Conservation (phyloP, 64 coral and sea anemone species). For the Montipora capricornis region DNA sequence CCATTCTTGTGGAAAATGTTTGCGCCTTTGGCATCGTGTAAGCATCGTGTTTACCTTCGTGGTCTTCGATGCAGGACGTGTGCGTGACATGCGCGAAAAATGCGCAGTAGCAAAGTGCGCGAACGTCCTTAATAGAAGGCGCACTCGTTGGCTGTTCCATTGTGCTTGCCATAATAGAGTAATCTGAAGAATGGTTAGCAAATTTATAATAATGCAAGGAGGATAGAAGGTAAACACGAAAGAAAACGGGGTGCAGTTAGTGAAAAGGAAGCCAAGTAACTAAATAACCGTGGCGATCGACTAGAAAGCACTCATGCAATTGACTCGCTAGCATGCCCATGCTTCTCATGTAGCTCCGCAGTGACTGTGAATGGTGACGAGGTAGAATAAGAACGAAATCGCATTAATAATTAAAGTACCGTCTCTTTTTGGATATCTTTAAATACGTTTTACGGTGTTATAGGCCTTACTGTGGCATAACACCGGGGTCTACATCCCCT, state of each 20-base stretch:
- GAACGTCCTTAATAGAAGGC: not conserved
- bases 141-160: not conserved
- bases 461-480: too few relatives aligned
- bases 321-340: not conserved
- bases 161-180: not conserved
- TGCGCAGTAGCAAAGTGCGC: too few relatives aligned
- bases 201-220: not conserved
- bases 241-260: not conserved
- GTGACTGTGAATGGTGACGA: not conserved
- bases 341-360: not conserved
- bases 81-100: too few relatives aligned
- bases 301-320: not conserved
- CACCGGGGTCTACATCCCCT: too few relatives aligned
- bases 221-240: not conserved
- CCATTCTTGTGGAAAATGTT: too few relatives aligned
- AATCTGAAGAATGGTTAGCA: not conserved
- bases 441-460: too few relatives aligned
- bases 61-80: too few relatives aligned
- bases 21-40: too few relatives aligned
- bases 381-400: too few relatives aligned
- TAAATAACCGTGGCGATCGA: not conserved
- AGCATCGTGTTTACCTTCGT: too few relatives aligned
- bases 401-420: too few relatives aligned
- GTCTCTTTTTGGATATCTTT: too few relatives aligned
- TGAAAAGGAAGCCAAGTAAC: not conserved